A percentile compares a stretch with the other conserved stretches of the same genome.
Conservation (phyloP, 2,888 invertebrate genomes). For the Eustalomyia histrio region DNA sequence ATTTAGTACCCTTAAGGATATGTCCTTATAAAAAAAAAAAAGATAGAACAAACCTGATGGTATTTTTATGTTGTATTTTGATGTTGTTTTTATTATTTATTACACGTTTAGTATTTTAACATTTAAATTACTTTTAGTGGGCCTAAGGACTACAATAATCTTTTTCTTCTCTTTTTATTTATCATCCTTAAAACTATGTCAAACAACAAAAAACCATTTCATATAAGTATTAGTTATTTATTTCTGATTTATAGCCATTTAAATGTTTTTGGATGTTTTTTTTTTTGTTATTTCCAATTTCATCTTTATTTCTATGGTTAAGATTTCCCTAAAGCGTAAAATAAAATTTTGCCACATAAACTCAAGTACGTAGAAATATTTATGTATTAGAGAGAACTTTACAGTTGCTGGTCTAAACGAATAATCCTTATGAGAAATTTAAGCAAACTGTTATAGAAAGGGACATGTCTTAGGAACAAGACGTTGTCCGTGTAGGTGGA, state of each 20-base stretch:
- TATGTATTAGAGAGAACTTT: not conserved
- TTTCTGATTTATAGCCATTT: conserved; percentile 41
- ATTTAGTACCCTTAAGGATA: not conserved
- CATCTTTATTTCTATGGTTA: not conserved
- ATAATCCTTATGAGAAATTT: too few species aligned
- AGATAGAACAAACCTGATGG: not conserved
- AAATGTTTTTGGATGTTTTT: conserved; percentile 31
- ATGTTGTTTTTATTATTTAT: conserved; percentile 37
- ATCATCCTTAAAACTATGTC: not conserved
- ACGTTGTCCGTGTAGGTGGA: too few species aligned
- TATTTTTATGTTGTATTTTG: not conserved
- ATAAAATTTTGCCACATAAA: not conserved
- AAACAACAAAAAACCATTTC: conserved; percentile 4
- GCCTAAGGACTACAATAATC: not conserved
- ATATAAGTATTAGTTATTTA: conserved; percentile 20
- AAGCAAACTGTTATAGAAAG: too few species aligned
- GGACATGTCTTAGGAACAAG: too few species aligned
- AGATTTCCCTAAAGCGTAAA: conserved; percentile 19
- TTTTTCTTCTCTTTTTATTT: too few species aligned
- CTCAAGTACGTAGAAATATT: not conserved
- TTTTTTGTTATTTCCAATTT: too few species aligned
- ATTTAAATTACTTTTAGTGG: conserved; percentile 19
- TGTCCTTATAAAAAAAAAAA: too few species aligned
- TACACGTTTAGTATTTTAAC: conserved; percentile 31
- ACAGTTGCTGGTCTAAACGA: not conserved